phyloP scores from a whole-genome alignment of 2,113 vertebrate species.

The Atlantisia rogersi region DNA sequence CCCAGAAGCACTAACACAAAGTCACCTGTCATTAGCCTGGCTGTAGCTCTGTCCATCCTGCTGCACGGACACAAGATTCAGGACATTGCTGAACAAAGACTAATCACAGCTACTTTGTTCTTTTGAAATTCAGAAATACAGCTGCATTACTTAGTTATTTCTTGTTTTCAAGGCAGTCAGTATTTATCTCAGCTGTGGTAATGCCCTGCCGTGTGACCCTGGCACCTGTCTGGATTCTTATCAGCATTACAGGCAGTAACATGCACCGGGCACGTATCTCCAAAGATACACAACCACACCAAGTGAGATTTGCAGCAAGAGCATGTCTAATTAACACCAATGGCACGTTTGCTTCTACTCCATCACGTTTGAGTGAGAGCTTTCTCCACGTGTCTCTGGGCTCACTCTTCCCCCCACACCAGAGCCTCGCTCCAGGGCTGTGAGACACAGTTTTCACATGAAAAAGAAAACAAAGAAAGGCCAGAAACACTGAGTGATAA shows the following conservation, averaged over 20 bases:
- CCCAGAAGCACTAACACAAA: neutral
- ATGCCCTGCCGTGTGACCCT: neutral
- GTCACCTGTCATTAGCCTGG: neutral
- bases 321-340: neutral
- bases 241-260: fast-evolving
- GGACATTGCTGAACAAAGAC: neutral
- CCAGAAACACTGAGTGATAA: neutral
- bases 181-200: neutral
- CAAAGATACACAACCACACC: neutral
- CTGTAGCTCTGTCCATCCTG: neutral
- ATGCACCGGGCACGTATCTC: fast-evolving
- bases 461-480: neutral
- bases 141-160: neutral
- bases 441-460: neutral
- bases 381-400: neutral
- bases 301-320: neutral
- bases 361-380: neutral
- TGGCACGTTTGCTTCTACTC: neutral
- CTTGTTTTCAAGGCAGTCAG: too few relatives aligned
- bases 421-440: fast-evolving
- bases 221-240: neutral
- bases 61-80: neutral
- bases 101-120: neutral
- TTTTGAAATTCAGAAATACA: neutral
- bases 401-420: neutral